phyloP scores from a whole-genome alignment of 2,888 invertebrate genomes.

The Scaptomyza polygonia region DNA sequence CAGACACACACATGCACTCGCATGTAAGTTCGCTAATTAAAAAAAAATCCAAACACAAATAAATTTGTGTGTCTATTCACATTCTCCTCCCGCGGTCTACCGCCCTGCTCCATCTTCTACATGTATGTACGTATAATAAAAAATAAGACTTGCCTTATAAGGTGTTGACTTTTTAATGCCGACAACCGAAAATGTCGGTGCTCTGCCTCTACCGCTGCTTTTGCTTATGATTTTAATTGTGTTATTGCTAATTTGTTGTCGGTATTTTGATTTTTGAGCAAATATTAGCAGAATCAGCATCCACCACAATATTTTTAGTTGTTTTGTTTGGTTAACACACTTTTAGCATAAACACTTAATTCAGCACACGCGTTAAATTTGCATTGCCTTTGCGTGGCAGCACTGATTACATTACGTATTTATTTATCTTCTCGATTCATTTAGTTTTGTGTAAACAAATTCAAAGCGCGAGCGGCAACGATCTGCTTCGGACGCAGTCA shows the following conservation, averaged over 20 bases:
- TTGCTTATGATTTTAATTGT: constrained; percentile 24
- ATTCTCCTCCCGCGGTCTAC: background rate
- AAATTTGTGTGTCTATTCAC: constrained; percentile 23
- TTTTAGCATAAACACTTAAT: constrained; percentile 34
- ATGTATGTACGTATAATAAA: constrained; percentile 24
- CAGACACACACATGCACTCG: constrained; percentile 11
- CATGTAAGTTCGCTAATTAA: constrained; percentile 16
- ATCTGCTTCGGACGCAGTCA: constrained; percentile 18
- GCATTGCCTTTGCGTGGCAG: constrained; percentile 22
- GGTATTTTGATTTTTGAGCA: constrained; percentile 19
- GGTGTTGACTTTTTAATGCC: constrained; percentile 62
- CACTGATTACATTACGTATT: constrained; percentile 26
- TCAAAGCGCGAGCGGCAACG: constrained; percentile 18
- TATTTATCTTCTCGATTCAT: constrained; percentile 43
- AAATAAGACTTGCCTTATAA: constrained; percentile 69
- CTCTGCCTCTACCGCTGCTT: constrained; percentile 16
- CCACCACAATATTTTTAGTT: constrained; percentile 26
- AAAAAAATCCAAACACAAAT: constrained; percentile 26
- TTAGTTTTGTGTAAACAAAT: constrained; percentile 43
- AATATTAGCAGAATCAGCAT: constrained; percentile 23
- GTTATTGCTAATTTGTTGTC: constrained; percentile 25
- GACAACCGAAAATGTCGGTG: constrained; percentile 36
- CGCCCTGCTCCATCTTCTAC: background rate
- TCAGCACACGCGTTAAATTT: constrained; percentile 34
- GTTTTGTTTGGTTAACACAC: constrained; percentile 38